phyloP scores from a whole-genome alignment of 2,888 invertebrate species.

The Azorinus chamasolen region DNA sequence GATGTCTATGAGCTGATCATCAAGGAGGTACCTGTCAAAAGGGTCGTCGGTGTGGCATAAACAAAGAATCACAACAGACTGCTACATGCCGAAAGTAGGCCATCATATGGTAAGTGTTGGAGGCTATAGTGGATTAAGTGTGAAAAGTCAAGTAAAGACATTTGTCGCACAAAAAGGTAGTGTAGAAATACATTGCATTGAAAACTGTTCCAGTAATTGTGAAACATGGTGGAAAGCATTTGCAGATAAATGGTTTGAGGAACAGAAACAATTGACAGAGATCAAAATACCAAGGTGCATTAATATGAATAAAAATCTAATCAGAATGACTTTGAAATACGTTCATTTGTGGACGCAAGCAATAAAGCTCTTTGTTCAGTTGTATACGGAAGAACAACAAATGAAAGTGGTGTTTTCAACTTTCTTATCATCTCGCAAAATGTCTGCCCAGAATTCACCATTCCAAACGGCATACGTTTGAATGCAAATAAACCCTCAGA shows the following conservation, averaged over 20 bases:
- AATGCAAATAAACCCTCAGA: too few relatives aligned
- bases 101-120: too few relatives aligned
- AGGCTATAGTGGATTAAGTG: too few relatives aligned
- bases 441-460: too few relatives aligned
- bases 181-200: slow-evolving; percentile 26
- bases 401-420: background rate
- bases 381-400: slow-evolving; percentile 29
- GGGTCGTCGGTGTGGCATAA: slow-evolving; percentile 19
- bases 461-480: too few relatives aligned
- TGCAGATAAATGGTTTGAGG: slow-evolving; percentile 32
- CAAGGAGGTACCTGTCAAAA: slow-evolving; percentile 11
- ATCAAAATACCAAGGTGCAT: slow-evolving; percentile 33
- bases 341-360: slow-evolving; percentile 58
- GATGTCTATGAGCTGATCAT: slow-evolving; percentile 21
- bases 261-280: slow-evolving; percentile 7
- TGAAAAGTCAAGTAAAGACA: too few relatives aligned
- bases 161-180: background rate
- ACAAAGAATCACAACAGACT: slow-evolving; percentile 22
- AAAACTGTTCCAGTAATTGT: slow-evolving; percentile 55
- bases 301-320: slow-evolving; percentile 35
- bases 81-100: slow-evolving; percentile 7
- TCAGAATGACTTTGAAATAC: slow-evolving; percentile 16
- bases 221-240: slow-evolving; percentile 6
- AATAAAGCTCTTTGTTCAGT: slow-evolving; percentile 34
- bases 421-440: too few relatives aligned